A percentile compares a stretch with the other conserved stretches of the same genome.
phyloP scores from a whole-genome alignment of 1,140 invertebrate genomes.

The Maniola jurtina region DNA sequence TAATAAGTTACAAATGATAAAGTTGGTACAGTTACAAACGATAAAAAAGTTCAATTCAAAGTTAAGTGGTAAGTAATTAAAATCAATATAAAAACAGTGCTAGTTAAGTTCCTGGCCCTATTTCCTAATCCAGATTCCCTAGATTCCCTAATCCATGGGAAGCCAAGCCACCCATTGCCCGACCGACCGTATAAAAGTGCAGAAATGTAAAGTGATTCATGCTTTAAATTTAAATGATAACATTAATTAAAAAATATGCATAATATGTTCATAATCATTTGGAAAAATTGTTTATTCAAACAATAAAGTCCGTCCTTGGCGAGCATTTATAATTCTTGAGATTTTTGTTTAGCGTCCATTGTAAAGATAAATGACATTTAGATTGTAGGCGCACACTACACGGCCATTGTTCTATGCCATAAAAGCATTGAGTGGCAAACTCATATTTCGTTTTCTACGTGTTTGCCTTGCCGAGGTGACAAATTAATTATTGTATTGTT shows the following conservation, averaged over 20 bases:
- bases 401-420: constrained; percentile 37
- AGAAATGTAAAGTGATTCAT: not conserved
- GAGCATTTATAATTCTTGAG: constrained; percentile 31
- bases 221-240: not conserved
- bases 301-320: constrained; percentile 32
- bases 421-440: constrained; percentile 44
- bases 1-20: too few species aligned
- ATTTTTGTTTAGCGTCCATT: constrained; percentile 39
- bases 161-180: too few species aligned
- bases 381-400: constrained; percentile 24
- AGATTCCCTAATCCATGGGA: too few species aligned
- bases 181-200: too few species aligned
- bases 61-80: too few species aligned
- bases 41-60: too few species aligned
- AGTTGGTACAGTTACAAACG: too few species aligned
- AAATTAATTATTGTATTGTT: constrained; percentile 57
- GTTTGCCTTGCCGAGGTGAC: constrained; percentile 46
- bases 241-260: not conserved
- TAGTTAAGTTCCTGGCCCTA: too few species aligned
- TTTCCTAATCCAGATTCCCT: too few species aligned
- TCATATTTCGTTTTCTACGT: constrained; percentile 51
- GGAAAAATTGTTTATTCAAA: constrained; percentile 20
- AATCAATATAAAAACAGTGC: too few species aligned
- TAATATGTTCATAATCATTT: not conserved
- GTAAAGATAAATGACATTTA: constrained; percentile 38